Conservation (phyloP, 2,797 vertebrate species). For the Poeciliopsis infans region DNA sequence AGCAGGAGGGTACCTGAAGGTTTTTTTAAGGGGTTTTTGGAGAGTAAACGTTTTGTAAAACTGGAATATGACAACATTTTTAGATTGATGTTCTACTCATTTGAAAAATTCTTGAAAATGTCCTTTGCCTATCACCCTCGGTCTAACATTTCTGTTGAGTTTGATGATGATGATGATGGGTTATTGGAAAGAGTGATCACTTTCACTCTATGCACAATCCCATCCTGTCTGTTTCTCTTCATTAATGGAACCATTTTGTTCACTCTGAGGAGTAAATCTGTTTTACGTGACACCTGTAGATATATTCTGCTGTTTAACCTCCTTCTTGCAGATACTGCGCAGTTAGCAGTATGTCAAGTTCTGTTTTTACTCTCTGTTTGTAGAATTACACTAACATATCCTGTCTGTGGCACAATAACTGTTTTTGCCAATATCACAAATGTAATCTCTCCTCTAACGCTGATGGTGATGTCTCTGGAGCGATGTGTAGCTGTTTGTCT, state of each 20-base stretch:
- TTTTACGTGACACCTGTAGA: slow-evolving; percentile 57
- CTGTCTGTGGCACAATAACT: slow-evolving; percentile 36
- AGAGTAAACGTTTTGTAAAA: not conserved
- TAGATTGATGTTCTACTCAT: not conserved
- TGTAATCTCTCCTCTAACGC: slow-evolving; percentile 60
- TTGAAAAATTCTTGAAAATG: not conserved
- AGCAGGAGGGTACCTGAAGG: not conserved
- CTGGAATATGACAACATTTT: too few relatives aligned
- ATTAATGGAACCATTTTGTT: slow-evolving; percentile 41
- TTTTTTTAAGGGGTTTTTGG: not conserved
- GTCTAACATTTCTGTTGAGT: not conserved
- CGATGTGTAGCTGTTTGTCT: slow-evolving; percentile 74
- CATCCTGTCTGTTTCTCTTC: slow-evolving; percentile 33
- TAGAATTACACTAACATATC: slow-evolving; percentile 24
- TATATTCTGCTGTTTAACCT: slow-evolving; percentile 25
- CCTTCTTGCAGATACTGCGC: slow-evolving; percentile 10
- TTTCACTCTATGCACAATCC: not conserved
- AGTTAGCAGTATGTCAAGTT: slow-evolving; percentile 16
- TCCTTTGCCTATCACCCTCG: not conserved
- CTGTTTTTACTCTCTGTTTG: slow-evolving; percentile 26
- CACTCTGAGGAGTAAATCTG: slow-evolving; percentile 51
- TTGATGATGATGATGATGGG: not conserved
- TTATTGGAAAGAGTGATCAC: slow-evolving; percentile 5
- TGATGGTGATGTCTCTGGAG: slow-evolving; percentile 78
- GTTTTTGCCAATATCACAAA: slow-evolving; percentile 5